Percentiles rank a stretch among this genome's conserved stretches.
Conservation (phyloP, 2,888 invertebrate genomes). For the Drosophila maculinotata region DNA sequence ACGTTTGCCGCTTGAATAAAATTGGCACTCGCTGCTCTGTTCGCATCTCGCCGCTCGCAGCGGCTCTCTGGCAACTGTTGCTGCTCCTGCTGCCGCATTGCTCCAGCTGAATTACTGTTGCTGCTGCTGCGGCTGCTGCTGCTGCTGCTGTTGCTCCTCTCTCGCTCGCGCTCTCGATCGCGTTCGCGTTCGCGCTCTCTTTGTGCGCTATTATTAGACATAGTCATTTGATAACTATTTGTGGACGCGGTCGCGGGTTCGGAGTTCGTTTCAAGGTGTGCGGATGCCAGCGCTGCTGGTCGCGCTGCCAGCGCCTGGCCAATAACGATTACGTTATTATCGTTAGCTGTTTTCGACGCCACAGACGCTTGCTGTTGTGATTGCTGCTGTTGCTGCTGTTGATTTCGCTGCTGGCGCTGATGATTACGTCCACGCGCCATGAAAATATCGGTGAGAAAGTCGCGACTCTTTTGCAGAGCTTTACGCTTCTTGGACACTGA, state of each 20-base stretch:
- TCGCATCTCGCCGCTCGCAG: constrained; percentile 18
- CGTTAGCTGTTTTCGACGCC: constrained; percentile 31
- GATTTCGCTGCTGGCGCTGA: constrained; percentile 77
- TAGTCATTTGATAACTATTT: constrained; percentile 84
- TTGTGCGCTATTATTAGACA: constrained; percentile 83
- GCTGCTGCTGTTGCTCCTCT: constrained; percentile 23
- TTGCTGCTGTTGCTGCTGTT: constrained; percentile 23
- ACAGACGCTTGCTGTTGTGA: constrained; percentile 44
- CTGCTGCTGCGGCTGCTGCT: constrained; percentile 10
- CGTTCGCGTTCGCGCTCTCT: constrained; percentile 42
- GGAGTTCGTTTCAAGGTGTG: constrained; percentile 83
- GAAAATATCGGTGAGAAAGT: constrained; percentile 82
- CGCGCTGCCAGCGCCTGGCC: constrained; percentile 38
- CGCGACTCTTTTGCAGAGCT: constrained; percentile 81
- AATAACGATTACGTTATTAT: constrained; percentile 57
- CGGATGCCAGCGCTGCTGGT: constrained; percentile 52
- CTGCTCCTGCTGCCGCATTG: constrained; percentile 16
- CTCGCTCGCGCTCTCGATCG: constrained; percentile 7
- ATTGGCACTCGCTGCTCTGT: constrained; percentile 38
- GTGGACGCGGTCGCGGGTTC: constrained; percentile 78
- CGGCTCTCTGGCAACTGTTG: constrained; percentile 34
- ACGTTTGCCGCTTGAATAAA: constrained; percentile 75
- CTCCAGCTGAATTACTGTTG: constrained; percentile 68
- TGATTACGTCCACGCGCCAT: constrained; percentile 85
- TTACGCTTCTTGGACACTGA: constrained; percentile 60